phyloP scores from a whole-genome alignment of 2,113 vertebrate genomes.

The Aleadryas rufinucha region DNA sequence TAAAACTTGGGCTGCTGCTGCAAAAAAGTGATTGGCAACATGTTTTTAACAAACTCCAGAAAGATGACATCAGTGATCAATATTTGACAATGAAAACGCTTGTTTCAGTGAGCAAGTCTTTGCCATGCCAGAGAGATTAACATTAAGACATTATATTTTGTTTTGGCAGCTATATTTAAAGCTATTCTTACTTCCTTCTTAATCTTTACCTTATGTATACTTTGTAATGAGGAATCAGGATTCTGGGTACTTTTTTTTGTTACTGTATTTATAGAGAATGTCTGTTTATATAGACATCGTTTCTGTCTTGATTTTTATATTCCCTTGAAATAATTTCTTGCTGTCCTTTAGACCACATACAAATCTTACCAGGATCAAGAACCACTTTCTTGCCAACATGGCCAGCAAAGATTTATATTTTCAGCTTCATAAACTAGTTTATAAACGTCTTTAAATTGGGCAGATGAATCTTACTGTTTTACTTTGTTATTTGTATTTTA shows the following conservation, averaged over 20 bases:
- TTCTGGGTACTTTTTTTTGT: background rate
- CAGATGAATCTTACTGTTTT: background rate
- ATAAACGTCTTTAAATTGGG: background rate
- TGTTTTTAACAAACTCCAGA: background rate
- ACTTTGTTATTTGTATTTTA: background rate
- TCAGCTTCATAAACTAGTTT: background rate
- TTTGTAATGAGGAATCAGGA: background rate
- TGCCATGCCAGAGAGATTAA: background rate
- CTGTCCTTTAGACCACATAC: conserved; percentile 23
- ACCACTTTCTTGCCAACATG: background rate
- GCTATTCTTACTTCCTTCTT: background rate
- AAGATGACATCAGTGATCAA: background rate
- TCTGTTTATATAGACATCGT: background rate
- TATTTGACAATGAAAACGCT: background rate
- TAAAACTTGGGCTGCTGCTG: background rate
- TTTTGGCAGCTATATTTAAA: background rate
- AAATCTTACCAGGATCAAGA: background rate
- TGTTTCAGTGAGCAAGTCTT: background rate
- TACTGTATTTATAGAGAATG: background rate
- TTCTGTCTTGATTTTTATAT: background rate
- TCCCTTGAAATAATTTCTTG: background rate
- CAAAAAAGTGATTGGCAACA: background rate
- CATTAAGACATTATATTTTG: background rate
- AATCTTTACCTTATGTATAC: background rate
- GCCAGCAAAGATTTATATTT: background rate